Conservation (phyloP, 2,888 invertebrate genomes). For the Pollenia griseotomentosa region DNA sequence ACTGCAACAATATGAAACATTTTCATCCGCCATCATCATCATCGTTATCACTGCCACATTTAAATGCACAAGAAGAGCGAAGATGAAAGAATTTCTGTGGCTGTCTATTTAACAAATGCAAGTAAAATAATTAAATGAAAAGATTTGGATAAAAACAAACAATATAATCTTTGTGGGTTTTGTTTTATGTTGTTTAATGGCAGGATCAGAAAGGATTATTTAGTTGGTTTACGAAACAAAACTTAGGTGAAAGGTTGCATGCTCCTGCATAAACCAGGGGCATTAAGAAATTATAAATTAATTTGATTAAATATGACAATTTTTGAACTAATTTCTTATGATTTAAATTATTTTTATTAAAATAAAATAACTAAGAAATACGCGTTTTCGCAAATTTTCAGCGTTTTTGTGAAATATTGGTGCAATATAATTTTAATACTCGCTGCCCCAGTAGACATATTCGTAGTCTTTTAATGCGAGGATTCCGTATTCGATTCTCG, state of each 20-base stretch:
- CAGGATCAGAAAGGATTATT: not conserved
- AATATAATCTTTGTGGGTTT: conserved; percentile 35
- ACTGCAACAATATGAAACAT: conserved; percentile 29
- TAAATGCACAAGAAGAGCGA: not conserved
- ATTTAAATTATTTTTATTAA: too few relatives aligned
- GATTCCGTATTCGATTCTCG: too few relatives aligned
- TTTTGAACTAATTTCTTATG: too few relatives aligned
- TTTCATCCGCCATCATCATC: conserved; percentile 54
- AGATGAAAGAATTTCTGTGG: conserved; percentile 29
- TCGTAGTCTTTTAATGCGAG: too few relatives aligned
- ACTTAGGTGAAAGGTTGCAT: not conserved
- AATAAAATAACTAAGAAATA: too few relatives aligned
- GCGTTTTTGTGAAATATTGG: too few relatives aligned
- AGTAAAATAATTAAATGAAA: conserved; percentile 58
- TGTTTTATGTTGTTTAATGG: conserved; percentile 7
- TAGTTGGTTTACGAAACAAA: not conserved
- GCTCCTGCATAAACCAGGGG: not conserved
- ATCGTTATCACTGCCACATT: conserved; percentile 22
- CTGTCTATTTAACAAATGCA: conserved; percentile 60
- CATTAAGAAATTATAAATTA: not conserved
- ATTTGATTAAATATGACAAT: too few relatives aligned
- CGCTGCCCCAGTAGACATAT: too few relatives aligned
- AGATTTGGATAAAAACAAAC: conserved; percentile 3
- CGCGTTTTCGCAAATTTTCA: too few relatives aligned
- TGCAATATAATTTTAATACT: too few relatives aligned